Evolutionary conservation across 2,113 vertebrate genomes (phyloP).

Genomic region (Polypterus bichir): DNA sequence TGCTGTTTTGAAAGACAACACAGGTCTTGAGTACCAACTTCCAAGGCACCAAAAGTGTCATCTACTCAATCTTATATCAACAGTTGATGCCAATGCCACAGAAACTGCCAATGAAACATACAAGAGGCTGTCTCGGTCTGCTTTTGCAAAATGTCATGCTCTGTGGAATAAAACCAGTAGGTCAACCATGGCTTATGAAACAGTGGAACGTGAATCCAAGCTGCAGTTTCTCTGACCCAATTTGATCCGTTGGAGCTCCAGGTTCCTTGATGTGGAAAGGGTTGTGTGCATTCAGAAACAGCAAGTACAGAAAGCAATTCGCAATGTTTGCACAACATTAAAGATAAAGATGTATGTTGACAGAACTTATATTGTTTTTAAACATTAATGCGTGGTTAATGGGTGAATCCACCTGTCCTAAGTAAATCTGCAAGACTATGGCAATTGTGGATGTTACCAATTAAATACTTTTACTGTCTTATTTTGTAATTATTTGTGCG

Average conservation of each 20-base stretch:
- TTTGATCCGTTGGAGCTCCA: slow-evolving; percentile 9
- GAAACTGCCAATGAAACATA: slow-evolving; percentile 5
- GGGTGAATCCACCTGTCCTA: too few species aligned
- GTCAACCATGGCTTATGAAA: slow-evolving; percentile 14
- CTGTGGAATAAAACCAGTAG: slow-evolving; percentile 15
- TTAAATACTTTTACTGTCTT: too few species aligned
- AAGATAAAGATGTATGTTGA: not conserved
- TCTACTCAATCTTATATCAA: slow-evolving; percentile 18
- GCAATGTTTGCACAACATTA: slow-evolving; percentile 4
- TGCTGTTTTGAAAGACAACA: slow-evolving; percentile 4
- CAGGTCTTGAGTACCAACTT: slow-evolving; percentile 13
- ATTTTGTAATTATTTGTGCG: too few species aligned
- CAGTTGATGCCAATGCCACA: slow-evolving; percentile 7
- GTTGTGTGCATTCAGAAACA: slow-evolving; percentile 5
- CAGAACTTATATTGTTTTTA: too few species aligned
- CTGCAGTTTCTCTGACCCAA: slow-evolving; percentile 11
- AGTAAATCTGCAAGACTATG: too few species aligned
- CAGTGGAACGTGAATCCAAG: slow-evolving; percentile 8
- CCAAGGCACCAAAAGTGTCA: slow-evolving; percentile 12
- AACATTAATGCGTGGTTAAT: too few species aligned
- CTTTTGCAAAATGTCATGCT: slow-evolving; percentile 16
- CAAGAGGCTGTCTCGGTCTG: slow-evolving; percentile 11
- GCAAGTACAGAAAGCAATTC: slow-evolving; percentile 11
- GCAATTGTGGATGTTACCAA: too few species aligned
- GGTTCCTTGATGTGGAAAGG: slow-evolving; percentile 10